These are phyloP conservation scores for Tachuris rubrigastra DNA, from an alignment of 2,113 vertebrate genomes.

Conservation along the genomic window DNA sequence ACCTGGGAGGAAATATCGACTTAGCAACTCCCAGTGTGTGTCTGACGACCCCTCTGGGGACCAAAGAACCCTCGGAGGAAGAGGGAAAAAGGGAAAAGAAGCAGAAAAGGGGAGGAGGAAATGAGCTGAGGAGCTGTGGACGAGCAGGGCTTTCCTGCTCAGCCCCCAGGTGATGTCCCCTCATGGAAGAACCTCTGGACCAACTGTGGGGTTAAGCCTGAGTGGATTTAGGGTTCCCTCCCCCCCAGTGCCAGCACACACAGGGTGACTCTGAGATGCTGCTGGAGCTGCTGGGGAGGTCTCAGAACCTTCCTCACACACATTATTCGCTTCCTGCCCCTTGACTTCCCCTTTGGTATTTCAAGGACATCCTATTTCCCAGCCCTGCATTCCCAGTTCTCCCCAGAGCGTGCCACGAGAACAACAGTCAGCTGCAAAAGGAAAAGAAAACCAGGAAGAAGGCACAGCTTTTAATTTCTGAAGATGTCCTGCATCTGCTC, in stretches of 20 bases:
- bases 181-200: neutral
- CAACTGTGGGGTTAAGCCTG: neutral
- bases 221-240: neutral
- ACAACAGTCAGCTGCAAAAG: neutral
- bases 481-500: neutral
- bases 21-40: neutral
- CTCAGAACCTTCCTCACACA: neutral
- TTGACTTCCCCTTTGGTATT: neutral
- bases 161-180: neutral
- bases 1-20: neutral
- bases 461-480: neutral
- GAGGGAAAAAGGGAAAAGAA: neutral
- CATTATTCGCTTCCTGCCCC: neutral
- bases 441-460: neutral
- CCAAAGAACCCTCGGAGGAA: neutral
- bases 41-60: neutral
- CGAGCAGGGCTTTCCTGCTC: neutral
- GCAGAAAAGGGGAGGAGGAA: neutral
- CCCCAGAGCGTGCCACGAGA: neutral
- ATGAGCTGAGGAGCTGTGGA: neutral
- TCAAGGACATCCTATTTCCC: neutral
- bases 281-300: neutral
- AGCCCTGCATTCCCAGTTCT: neutral
- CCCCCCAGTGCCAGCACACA: neutral
- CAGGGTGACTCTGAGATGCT: neutral